phyloP scores from a whole-genome alignment of 2,113 vertebrate genomes.

The Carassius auratus region DNA sequence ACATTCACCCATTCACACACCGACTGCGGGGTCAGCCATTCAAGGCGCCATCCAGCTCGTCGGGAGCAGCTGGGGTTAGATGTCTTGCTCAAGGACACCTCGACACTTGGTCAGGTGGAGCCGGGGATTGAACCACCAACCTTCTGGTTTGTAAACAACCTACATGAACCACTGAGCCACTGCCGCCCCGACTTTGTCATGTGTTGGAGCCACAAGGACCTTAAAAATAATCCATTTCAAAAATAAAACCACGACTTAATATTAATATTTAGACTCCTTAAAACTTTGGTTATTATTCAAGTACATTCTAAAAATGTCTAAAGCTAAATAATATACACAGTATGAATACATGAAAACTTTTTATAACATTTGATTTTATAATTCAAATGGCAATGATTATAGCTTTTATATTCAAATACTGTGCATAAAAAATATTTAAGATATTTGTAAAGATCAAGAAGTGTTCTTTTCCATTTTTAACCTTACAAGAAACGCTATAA shows the following conservation, averaged over 20 bases:
- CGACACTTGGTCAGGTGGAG: too few relatives aligned
- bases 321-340: background rate
- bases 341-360: constrained; percentile 2
- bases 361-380: background rate
- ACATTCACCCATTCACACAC: too few relatives aligned
- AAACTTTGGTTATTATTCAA: background rate
- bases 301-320: background rate
- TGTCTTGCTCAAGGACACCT: too few relatives aligned
- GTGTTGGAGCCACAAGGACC: background rate
- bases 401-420: background rate
- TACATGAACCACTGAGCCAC: too few relatives aligned
- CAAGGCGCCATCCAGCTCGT: too few relatives aligned
- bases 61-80: too few relatives aligned
- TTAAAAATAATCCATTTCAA: background rate
- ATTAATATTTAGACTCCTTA: background rate
- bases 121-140: too few relatives aligned
- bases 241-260: too few relatives aligned
- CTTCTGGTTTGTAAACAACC: too few relatives aligned
- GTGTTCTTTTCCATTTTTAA: background rate
- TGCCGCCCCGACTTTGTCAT: background rate
- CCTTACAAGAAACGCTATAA: background rate
- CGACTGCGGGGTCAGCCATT: too few relatives aligned
- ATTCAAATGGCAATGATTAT: background rate
- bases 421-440: background rate
- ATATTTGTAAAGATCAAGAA: background rate